A percentile compares a stretch with the other conserved stretches of the same genome.
These are phyloP conservation scores for Lemur catta DNA, from an alignment of 2,797 vertebrate species.

Conservation along the genomic window DNA sequence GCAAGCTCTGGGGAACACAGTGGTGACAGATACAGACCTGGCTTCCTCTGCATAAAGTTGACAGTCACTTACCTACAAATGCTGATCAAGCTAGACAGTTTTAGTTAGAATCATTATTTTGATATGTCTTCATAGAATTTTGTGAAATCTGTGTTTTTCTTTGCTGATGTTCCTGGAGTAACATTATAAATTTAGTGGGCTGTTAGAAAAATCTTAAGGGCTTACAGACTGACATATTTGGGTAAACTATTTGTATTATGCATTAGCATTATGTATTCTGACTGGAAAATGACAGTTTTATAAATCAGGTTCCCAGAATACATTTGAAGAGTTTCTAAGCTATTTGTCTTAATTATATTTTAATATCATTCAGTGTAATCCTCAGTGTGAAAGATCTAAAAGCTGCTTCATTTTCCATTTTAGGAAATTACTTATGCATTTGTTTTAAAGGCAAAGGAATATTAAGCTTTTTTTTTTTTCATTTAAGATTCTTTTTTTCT, in stretches of 20 bases:
- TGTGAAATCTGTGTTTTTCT: constrained; percentile 17
- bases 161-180: background rate
- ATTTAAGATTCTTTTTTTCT: constrained; percentile 2
- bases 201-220: constrained; percentile 38
- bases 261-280: constrained; percentile 45
- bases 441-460: constrained; percentile 50
- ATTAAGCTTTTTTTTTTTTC: background rate
- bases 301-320: constrained; percentile 58
- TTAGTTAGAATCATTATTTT: background rate
- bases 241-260: constrained; percentile 23
- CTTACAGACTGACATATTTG: constrained; percentile 3
- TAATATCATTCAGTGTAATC: constrained; percentile 61
- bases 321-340: constrained; percentile 52
- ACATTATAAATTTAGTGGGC: constrained; percentile 40
- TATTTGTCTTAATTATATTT: constrained; percentile 65
- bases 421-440: constrained; percentile 42
- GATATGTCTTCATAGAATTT: background rate
- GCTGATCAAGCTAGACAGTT: background rate
- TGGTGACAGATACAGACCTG: background rate
- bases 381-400: constrained; percentile 25
- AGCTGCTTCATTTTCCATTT: constrained; percentile 40
- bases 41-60: background rate
- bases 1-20: background rate
- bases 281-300: constrained; percentile 47
- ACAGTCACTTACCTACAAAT: background rate